These are phyloP conservation scores for Tachina fera DNA, from an alignment of 2,888 invertebrate genomes.

Conservation along the genomic window DNA sequence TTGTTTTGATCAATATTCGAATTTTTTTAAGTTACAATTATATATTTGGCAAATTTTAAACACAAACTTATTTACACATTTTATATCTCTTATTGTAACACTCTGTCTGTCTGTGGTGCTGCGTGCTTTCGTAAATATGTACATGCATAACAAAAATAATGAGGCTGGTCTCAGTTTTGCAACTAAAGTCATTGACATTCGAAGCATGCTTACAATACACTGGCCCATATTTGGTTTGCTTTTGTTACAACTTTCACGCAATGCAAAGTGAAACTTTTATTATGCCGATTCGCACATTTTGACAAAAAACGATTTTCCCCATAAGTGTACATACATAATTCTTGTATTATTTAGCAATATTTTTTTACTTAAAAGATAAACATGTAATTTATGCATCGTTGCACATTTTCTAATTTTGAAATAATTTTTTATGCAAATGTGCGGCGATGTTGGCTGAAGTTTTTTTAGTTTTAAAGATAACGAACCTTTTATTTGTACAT, in stretches of 20 bases:
- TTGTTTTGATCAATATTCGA: too few relatives aligned
- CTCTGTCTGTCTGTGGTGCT: not conserved
- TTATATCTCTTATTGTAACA: not conserved
- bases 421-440: not conserved
- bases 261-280: slow-evolving; percentile 19
- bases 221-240: slow-evolving; percentile 47
- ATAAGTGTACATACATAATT: not conserved
- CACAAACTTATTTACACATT: not conserved
- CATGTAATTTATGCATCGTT: not conserved
- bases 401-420: not conserved
- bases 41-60: too few relatives aligned
- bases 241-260: slow-evolving; percentile 24
- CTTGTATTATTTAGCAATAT: not conserved
- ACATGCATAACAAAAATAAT: not conserved
- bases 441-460: not conserved
- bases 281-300: not conserved
- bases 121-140: not conserved
- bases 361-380: slow-evolving; percentile 27
- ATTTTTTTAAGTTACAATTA: too few relatives aligned
- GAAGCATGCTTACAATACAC: slow-evolving; percentile 27
- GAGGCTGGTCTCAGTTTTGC: slow-evolving; percentile 3
- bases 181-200: slow-evolving; percentile 54
- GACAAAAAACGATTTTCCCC: not conserved
- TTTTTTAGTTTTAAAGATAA: not conserved
- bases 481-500: slow-evolving; percentile 26